Conservation (phyloP, 2,113 vertebrate genomes). For the Plotosus lineatus region DNA sequence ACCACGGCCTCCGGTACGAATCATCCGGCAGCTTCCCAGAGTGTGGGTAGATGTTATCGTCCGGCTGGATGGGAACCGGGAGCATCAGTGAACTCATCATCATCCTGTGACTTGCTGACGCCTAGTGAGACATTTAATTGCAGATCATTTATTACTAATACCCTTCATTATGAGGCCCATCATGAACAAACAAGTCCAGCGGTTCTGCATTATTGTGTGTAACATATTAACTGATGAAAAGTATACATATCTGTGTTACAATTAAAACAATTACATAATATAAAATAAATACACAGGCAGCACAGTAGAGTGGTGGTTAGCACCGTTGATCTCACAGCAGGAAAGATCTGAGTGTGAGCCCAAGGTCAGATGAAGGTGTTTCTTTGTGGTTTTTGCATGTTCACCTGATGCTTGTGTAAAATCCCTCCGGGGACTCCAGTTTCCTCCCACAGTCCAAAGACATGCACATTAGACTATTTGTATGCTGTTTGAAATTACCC, state of each 20-base stretch:
- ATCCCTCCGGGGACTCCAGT: no score
- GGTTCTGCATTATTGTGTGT: neutral
- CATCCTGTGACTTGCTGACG: slow-evolving; percentile 57
- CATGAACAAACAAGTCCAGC: neutral
- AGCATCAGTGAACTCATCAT: slow-evolving; percentile 61
- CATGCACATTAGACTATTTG: no score
- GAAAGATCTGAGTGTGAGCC: no score
- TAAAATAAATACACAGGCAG: neutral
- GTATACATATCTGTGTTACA: neutral
- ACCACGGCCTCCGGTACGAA: slow-evolving; percentile 70
- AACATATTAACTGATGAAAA: neutral
- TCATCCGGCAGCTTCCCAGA: slow-evolving; percentile 56
- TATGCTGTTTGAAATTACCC: no score
- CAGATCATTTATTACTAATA: neutral
- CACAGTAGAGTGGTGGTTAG: no score
- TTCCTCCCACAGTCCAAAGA: no score
- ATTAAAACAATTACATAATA: neutral
- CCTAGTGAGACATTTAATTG: slow-evolving; percentile 49
- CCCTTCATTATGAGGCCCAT: neutral
- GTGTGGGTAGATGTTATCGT: slow-evolving; percentile 58
- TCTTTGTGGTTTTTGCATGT: no score
- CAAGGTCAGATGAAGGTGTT: no score
- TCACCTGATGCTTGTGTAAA: no score
- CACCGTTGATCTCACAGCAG: no score
- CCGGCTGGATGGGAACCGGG: slow-evolving; percentile 61